Percentiles rank a stretch among this genome's conserved stretches.
These are phyloP conservation scores for Apeltes quadracus DNA, from an alignment of 2,113 vertebrate species.

Conservation along the genomic window DNA sequence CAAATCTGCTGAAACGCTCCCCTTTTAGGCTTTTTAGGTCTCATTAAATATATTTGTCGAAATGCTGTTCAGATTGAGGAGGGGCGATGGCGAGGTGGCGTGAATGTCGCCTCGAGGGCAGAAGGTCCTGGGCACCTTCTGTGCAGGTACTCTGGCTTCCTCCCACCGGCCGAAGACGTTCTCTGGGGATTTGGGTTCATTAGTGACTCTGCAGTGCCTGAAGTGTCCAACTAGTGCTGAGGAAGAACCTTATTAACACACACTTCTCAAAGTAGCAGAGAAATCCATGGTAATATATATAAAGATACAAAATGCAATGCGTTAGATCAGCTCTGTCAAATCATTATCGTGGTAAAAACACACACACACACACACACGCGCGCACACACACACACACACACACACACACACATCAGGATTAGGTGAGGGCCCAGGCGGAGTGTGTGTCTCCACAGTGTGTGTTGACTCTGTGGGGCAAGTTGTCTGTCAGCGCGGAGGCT, in stretches of 20 bases:
- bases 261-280: no score
- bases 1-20: not conserved
- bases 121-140: no score
- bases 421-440: conserved; percentile 41
- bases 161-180: no score
- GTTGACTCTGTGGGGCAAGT: conserved; percentile 60
- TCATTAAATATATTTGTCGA: not conserved
- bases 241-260: no score
- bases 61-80: not conserved
- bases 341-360: conserved; percentile 28
- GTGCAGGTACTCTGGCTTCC: no score
- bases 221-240: no score
- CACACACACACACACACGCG: not conserved
- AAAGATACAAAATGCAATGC: no score
- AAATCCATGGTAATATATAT: no score
- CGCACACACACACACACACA: not conserved
- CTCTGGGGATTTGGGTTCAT: no score
- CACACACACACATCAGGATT: conserved; percentile 55
- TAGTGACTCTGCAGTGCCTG: no score
- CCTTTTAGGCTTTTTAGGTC: not conserved
- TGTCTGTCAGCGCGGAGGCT: conserved; percentile 76
- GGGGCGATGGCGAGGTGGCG: no score
- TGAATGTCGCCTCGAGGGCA: no score
- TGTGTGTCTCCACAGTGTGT: conserved; percentile 64
- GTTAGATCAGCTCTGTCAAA: conserved; percentile 9